Conservation (phyloP, 2,888 invertebrate species). For the Luperina testacea region DNA sequence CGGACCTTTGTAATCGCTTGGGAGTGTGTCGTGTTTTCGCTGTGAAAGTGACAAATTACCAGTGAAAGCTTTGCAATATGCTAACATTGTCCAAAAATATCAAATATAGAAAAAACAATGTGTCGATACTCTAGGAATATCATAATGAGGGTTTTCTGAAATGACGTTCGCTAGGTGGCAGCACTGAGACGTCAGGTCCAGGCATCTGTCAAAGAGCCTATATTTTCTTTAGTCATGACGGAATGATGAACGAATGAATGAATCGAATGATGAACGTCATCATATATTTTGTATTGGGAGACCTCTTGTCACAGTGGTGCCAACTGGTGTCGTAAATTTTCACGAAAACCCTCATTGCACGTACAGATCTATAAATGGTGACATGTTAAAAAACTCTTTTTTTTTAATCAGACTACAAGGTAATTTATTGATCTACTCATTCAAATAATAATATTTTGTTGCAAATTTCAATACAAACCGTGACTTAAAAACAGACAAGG, state of each 20-base stretch:
- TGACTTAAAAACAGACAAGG: not conserved
- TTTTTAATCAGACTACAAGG: not conserved
- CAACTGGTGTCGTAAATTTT: too few species aligned
- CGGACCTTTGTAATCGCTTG: constrained; percentile 38
- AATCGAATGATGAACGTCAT: too few species aligned
- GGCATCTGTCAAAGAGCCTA: too few species aligned
- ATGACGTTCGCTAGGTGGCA: too few species aligned
- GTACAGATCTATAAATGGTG: not conserved
- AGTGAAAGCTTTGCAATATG: constrained; percentile 4
- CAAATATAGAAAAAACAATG: not conserved
- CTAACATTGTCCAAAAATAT: not conserved
- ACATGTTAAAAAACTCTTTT: not conserved
- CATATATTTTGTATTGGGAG: too few species aligned
- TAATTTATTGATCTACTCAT: not conserved
- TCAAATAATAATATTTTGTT: not conserved
- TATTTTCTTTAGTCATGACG: too few species aligned
- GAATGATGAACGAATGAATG: too few species aligned
- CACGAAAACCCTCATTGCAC: too few species aligned
- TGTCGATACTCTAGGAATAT: too few species aligned
- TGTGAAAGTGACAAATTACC: constrained; percentile 6
- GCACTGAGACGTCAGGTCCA: too few species aligned
- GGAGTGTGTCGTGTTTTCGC: constrained; percentile 1
- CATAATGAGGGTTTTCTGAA: too few species aligned
- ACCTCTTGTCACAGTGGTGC: too few species aligned
- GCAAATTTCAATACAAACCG: not conserved